These are phyloP conservation scores for Hormaphis cornu DNA, from an alignment of 1,140 invertebrate genomes.

Conservation along the genomic window DNA sequence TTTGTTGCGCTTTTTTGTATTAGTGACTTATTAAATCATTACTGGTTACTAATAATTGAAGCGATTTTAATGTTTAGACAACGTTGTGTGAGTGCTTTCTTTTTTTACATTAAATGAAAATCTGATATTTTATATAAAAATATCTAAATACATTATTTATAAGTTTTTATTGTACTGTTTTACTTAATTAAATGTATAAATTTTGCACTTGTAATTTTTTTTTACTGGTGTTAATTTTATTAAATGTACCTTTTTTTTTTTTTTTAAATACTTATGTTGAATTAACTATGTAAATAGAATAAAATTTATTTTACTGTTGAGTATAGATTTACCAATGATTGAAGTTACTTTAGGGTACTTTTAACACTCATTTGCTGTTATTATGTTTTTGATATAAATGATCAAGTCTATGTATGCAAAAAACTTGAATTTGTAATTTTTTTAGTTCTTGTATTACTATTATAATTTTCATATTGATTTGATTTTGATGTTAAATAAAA, in stretches of 20 bases:
- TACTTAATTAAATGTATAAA: slow-evolving; percentile 15
- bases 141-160: not conserved
- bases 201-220: not conserved
- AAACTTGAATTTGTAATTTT: not conserved
- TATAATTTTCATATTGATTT: slow-evolving; percentile 11
- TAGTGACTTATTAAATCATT: not conserved
- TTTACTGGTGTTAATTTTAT: slow-evolving; percentile 20
- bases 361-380: not conserved
- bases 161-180: slow-evolving; percentile 15
- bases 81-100: not conserved
- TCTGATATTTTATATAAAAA: slow-evolving; percentile 7
- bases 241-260: not conserved
- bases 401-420: not conserved
- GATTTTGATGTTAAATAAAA: slow-evolving; percentile 17
- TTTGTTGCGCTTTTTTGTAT: not conserved
- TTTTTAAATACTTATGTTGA: not conserved
- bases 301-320: not conserved
- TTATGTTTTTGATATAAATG: slow-evolving; percentile 1
- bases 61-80: not conserved
- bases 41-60: too few species aligned
- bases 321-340: not conserved
- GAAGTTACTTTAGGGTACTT: not conserved
- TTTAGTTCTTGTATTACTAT: slow-evolving; percentile 3
- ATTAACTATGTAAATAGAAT: not conserved
- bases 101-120: not conserved